Evolutionary conservation across 2,888 invertebrate species (phyloP).

Genomic region (Caenorhabditis imperialis): DNA sequence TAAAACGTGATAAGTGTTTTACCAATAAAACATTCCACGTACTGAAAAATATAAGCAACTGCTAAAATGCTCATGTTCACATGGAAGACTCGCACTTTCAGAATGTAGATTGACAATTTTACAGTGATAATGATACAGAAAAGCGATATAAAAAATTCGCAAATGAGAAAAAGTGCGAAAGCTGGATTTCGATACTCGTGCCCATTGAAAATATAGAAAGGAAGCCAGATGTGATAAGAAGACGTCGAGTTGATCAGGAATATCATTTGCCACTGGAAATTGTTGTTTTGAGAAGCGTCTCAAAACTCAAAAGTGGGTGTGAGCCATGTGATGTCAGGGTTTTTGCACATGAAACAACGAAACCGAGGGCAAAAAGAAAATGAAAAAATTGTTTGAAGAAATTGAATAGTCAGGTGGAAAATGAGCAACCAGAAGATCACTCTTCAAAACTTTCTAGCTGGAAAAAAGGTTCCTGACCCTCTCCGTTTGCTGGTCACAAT

Average conservation of each 20-base stretch:
- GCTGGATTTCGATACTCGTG: slow-evolving; percentile 16
- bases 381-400: too few relatives aligned
- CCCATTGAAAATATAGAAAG: slow-evolving; percentile 35
- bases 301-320: too few relatives aligned
- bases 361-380: too few relatives aligned
- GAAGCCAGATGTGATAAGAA: slow-evolving; percentile 22
- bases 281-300: background rate
- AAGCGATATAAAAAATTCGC: slow-evolving; percentile 17
- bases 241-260: slow-evolving; percentile 23
- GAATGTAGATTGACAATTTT: slow-evolving; percentile 20
- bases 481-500: too few relatives aligned
- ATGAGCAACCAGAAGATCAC: too few relatives aligned
- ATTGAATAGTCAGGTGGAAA: too few relatives aligned
- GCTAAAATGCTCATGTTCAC: slow-evolving; percentile 41
- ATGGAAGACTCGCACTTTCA: slow-evolving; percentile 37
- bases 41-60: slow-evolving; percentile 25
- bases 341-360: too few relatives aligned
- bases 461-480: too few relatives aligned
- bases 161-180: background rate
- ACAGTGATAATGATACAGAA: slow-evolving; percentile 30
- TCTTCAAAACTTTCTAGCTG: too few relatives aligned
- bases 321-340: too few relatives aligned
- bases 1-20: slow-evolving; percentile 19
- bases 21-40: slow-evolving; percentile 30
- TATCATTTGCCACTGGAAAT: slow-evolving; percentile 7